These are phyloP conservation scores for Criorhina ranunculi DNA, from an alignment of 2,888 invertebrate genomes.

Conservation along the genomic window DNA sequence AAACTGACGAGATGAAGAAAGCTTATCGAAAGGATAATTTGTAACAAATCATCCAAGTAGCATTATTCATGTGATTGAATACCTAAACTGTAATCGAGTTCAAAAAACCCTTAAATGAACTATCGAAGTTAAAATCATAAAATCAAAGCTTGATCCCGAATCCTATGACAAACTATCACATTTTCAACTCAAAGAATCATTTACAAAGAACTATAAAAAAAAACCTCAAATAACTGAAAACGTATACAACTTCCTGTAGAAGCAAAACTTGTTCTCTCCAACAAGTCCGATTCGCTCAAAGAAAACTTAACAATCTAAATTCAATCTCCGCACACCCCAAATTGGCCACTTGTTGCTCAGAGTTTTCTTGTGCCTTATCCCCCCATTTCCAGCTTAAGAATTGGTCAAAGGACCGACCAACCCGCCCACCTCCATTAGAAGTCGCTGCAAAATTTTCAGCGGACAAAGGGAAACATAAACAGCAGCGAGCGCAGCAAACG, in stretches of 20 bases:
- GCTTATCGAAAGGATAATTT: too few relatives aligned
- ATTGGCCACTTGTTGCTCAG: constrained; percentile 70
- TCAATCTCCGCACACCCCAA: constrained; percentile 69
- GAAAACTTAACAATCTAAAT: constrained; percentile 69
- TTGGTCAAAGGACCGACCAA: constrained; percentile 47
- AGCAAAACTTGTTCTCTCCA: constrained; percentile 31
- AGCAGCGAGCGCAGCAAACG: constrained; percentile 18
- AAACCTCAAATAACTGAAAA: constrained; percentile 26
- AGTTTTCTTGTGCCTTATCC: constrained; percentile 46
- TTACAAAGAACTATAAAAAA: constrained; percentile 23
- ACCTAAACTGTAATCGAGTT: not conserved
- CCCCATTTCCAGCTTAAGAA: constrained; percentile 29
- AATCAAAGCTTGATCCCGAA: not conserved
- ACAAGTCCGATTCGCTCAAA: constrained; percentile 53
- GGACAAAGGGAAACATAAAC: constrained; percentile 5
- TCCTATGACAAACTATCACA: constrained; percentile 18
- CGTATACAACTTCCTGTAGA: constrained; percentile 41
- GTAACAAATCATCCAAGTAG: too few relatives aligned
- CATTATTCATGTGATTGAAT: too few relatives aligned
- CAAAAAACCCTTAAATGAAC: not conserved
- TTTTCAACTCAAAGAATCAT: constrained; percentile 6
- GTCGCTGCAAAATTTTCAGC: constrained; percentile 17
- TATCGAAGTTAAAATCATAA: not conserved
- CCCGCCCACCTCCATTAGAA: constrained; percentile 4
- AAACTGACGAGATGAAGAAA: too few relatives aligned